phyloP scores from a whole-genome alignment of 2,888 invertebrate genomes.

The Melanostoma mellinum region DNA sequence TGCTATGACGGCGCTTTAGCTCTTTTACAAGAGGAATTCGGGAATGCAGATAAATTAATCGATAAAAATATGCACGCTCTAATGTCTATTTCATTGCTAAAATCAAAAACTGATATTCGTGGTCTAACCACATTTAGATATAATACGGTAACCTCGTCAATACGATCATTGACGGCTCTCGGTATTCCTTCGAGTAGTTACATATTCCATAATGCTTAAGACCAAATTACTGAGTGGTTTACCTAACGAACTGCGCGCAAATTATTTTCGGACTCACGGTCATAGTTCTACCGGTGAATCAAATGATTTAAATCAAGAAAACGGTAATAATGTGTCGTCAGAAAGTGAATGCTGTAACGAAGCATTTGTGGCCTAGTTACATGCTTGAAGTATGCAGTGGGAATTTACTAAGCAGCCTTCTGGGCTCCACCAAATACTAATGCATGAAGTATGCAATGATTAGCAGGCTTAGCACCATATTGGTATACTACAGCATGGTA shows the following conservation, averaged over 20 bases:
- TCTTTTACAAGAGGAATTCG: slow-evolving; percentile 19
- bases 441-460: too few relatives aligned
- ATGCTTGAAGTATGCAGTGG: too few relatives aligned
- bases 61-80: slow-evolving; percentile 34
- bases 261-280: slow-evolving; percentile 3
- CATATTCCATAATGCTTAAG: slow-evolving; percentile 14
- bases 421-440: too few relatives aligned
- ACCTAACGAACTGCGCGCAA: slow-evolving; percentile 5
- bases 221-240: slow-evolving; percentile 1
- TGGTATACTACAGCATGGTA: too few relatives aligned
- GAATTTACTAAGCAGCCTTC: too few relatives aligned
- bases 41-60: slow-evolving; percentile 26
- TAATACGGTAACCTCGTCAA: slow-evolving; percentile 12
- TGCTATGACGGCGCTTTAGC: slow-evolving; percentile 28
- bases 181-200: slow-evolving; percentile 7
- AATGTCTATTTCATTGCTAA: slow-evolving; percentile 24
- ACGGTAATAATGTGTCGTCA: slow-evolving; percentile 2
- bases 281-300: neutral
- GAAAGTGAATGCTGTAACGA: slow-evolving; percentile 17
- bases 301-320: neutral
- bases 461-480: too few relatives aligned
- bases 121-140: slow-evolving; percentile 13
- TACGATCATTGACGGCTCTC: slow-evolving; percentile 5
- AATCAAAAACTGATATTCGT: slow-evolving; percentile 15
- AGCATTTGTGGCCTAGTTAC: too few relatives aligned